Base-by-base conservation (phyloP, 2,888 invertebrate genomes). In the Epistrophe grossulariae region DNA sequence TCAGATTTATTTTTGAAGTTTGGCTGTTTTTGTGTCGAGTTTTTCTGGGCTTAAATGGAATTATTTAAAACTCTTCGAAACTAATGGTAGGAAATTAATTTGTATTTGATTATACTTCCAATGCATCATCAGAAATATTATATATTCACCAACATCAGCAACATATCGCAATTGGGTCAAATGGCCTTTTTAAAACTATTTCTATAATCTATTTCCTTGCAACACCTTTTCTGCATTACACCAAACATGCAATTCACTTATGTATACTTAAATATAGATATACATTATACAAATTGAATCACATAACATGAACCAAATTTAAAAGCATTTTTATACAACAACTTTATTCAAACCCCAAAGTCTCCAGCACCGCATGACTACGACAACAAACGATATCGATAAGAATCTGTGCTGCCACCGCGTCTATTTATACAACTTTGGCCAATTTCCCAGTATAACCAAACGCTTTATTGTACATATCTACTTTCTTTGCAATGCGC, bases 401-500 rank as follows among this genome's bases (percentile, higher is more conserved):
- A 85, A 85, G 85, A 85, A 82, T 85, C 82, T 78, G 60, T 19
- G 48, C 70, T 57, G 50, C 78, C 72, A 78, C 64, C 57, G 52
- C 57, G 82, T 78, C 82, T 82, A 74, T 74, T 82, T 79, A 52
- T 74, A 78, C 73, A 64, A 57, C 71, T 82, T 31, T 59, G 57
- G 81, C 64, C 81, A 82, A 79, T 82, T 85, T 85, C 62, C 82
- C 78, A 57, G 64, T 19, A 40, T n/a, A 57, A 57, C 31, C 52
- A 24, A 15, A 31, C 0, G 17, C 8, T 45, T 43, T 48, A 35
- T 55, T 24, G 28, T 59, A 73, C 81, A 24, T 24, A n/a, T 81
- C 73, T 78, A 73, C 81, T 81, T 81, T 78, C 73, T 64, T 85
- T 78, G 35, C 55, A 50, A 85, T 85, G 78, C 85, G 15, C 35